Conservation (phyloP, 2,113 vertebrate genomes). For the Rallus limicola region DNA sequence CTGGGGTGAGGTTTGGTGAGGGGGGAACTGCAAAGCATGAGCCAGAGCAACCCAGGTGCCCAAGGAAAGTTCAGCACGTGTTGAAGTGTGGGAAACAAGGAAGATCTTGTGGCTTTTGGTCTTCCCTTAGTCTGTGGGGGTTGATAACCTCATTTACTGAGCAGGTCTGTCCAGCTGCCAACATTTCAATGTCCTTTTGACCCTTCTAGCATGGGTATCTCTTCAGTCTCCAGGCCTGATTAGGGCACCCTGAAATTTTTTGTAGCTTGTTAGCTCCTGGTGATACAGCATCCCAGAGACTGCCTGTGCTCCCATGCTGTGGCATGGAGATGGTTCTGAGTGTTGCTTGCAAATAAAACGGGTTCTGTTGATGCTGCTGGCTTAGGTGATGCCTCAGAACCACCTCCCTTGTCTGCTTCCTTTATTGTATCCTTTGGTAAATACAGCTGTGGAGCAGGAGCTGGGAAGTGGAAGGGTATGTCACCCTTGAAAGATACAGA, state of each 20-base stretch:
- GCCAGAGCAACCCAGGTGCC: background rate
- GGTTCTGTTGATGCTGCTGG: background rate
- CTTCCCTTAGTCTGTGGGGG: background rate
- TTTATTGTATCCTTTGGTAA: too few relatives aligned
- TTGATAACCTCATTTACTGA: background rate
- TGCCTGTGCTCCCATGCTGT: background rate
- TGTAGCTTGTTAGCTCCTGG: background rate
- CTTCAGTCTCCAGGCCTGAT: background rate
- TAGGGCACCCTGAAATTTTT: background rate
- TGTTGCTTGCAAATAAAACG: background rate
- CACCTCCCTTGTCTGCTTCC: background rate
- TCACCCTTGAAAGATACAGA: background rate
- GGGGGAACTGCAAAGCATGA: background rate
- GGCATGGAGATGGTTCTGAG: fast-evolving
- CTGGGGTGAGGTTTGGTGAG: background rate
- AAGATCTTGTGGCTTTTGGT: background rate
- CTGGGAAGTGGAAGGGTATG: background rate
- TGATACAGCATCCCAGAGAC: background rate
- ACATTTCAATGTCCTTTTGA: background rate
- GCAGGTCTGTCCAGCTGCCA: background rate
- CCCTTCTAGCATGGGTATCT: background rate
- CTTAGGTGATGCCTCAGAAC: background rate
- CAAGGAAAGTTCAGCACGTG: fast-evolving
- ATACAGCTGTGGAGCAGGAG: too few relatives aligned
- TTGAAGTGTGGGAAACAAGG: background rate